phyloP scores from a whole-genome alignment of 1,140 invertebrate genomes.

The Physella acuta region DNA sequence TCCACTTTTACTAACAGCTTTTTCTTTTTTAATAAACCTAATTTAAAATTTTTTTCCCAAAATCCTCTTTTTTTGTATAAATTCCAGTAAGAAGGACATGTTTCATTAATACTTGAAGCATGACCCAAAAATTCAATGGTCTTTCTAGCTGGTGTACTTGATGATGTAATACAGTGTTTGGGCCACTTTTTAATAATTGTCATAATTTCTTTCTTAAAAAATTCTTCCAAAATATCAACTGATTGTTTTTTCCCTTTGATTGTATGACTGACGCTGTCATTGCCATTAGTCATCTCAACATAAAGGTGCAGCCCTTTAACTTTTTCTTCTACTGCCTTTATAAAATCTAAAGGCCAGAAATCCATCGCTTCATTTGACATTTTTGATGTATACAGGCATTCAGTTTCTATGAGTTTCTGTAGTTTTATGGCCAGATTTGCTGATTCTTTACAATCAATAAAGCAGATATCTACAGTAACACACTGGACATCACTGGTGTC shows the following conservation, averaged over 20 bases:
- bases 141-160: neutral
- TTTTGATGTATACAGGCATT: too few species aligned
- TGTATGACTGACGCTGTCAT: too few species aligned
- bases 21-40: neutral
- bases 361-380: too few species aligned
- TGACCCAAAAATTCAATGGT: neutral
- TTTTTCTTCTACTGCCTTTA: too few species aligned
- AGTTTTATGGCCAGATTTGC: too few species aligned
- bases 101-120: slow-evolving; percentile 1
- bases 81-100: slow-evolving; percentile 4
- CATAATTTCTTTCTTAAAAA: neutral
- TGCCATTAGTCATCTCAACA: too few species aligned
- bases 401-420: too few species aligned
- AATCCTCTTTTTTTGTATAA: neutral
- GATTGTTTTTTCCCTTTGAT: neutral
- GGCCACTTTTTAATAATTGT: neutral
- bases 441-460: too few species aligned
- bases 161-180: neutral
- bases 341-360: too few species aligned
- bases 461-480: too few species aligned
- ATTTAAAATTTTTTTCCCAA: neutral
- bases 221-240: neutral
- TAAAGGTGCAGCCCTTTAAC: too few species aligned
- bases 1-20: slow-evolving; percentile 4
- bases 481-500: too few species aligned